A percentile compares a stretch with the other conserved stretches of the same genome.
Evolutionary conservation across 2,797 vertebrate species (phyloP).

Genomic region (Darevskia nairensis): DNA sequence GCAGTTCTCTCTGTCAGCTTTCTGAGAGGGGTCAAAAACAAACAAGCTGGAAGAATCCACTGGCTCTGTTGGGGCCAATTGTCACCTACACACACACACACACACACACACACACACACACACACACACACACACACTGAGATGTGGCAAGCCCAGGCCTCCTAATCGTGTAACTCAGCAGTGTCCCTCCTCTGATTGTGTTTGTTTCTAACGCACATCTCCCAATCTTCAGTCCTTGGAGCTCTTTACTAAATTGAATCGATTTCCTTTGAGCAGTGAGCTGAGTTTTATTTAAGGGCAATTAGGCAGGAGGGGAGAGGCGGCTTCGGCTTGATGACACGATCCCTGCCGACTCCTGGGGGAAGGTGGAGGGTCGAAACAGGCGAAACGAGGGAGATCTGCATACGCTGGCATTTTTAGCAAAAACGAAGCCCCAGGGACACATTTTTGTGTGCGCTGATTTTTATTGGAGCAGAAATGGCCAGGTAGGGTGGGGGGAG

Average conservation of each 20-base stretch:
- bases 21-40: background rate
- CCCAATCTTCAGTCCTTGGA: background rate
- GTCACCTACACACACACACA: too few species aligned
- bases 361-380: background rate
- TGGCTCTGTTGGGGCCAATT: too few species aligned
- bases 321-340: background rate
- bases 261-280: constrained; percentile 13
- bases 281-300: constrained; percentile 29
- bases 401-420: background rate
- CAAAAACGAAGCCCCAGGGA: background rate
- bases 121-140: too few species aligned
- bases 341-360: too few species aligned
- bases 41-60: background rate
- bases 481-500: background rate
- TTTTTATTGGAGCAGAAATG: background rate
- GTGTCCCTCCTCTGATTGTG: background rate
- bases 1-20: background rate
- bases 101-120: too few species aligned
- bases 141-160: background rate
- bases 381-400: background rate
- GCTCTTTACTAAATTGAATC: background rate
- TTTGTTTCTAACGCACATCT: background rate
- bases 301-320: background rate
- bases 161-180: background rate
- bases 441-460: accelerated